A percentile compares a stretch with the other conserved stretches of the same genome.
These are phyloP conservation scores for Pantherophis guttatus DNA, from an alignment of 2,113 vertebrate genomes.

Conservation along the genomic window DNA sequence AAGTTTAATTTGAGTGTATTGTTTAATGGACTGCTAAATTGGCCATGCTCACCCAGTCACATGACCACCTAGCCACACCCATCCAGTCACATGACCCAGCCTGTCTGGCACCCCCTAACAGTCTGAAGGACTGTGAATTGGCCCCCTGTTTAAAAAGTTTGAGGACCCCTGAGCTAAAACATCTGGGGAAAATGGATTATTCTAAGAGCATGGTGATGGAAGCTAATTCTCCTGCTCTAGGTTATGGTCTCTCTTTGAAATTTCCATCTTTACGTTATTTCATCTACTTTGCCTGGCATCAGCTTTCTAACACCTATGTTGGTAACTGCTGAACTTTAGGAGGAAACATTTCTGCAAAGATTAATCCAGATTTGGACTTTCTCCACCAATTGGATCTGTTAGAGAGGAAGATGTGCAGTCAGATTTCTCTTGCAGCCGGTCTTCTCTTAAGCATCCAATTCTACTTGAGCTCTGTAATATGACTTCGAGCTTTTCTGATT, in stretches of 20 bases:
- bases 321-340: not conserved
- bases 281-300: not conserved
- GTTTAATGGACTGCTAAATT: too few species aligned
- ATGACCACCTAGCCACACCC: too few species aligned
- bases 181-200: not conserved
- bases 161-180: not conserved
- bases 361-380: not conserved
- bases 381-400: not conserved
- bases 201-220: not conserved
- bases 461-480: not conserved
- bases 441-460: not conserved
- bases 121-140: too few species aligned
- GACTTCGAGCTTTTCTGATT: not conserved
- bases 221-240: not conserved
- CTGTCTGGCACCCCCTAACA: too few species aligned
- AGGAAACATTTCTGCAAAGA: not conserved
- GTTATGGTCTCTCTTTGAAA: not conserved
- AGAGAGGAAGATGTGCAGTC: not conserved
- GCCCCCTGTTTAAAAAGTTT: too few species aligned
- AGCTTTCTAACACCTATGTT: not conserved
- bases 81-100: too few species aligned
- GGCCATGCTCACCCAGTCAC: too few species aligned
- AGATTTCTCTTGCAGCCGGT: not conserved
- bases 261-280: not conserved
- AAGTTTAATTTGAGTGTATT: too few species aligned